Evolutionary conservation across 2,113 vertebrate genomes (phyloP).

Genomic region (Etheostoma cragini): DNA sequence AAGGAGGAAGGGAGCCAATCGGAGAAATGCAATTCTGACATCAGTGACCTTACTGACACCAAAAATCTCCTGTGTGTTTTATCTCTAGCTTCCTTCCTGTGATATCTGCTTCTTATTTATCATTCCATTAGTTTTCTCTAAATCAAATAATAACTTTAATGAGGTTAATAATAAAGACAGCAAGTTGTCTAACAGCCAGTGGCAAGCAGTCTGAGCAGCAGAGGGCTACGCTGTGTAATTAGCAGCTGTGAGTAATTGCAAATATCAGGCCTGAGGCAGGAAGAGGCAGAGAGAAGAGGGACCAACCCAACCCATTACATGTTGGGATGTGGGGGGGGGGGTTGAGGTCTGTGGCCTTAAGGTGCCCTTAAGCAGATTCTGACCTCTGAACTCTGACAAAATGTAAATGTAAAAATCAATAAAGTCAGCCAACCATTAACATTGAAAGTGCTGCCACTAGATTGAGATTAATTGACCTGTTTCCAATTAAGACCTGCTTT

Average conservation of each 20-base stretch:
- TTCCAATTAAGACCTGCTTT: neutral
- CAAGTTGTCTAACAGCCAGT: constrained; percentile 31
- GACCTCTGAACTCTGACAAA: constrained; percentile 49
- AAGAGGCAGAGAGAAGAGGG: neutral
- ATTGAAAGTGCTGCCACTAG: neutral
- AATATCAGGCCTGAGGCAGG: constrained; percentile 33
- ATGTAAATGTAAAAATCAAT: constrained; percentile 32
- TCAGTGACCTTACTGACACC: neutral
- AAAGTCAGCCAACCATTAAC: constrained; percentile 1
- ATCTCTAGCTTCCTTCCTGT: constrained; percentile 6
- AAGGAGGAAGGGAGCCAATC: constrained; percentile 3
- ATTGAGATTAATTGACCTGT: neutral
- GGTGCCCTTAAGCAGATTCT: constrained; percentile 9
- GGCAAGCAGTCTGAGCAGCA: constrained; percentile 21
- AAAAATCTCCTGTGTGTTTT: neutral
- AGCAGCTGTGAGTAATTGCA: constrained; percentile 49
- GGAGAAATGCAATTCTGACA: constrained; percentile 9
- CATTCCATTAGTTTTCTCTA: neutral
- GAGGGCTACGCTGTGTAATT: constrained; percentile 46
- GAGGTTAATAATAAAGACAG: constrained; percentile 35
- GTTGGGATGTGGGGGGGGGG: neutral
- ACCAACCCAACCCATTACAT: neutral
- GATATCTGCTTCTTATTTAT: neutral
- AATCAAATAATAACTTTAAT: constrained; percentile 36
- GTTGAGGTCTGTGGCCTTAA: neutral